Conservation (phyloP, 2,797 vertebrate genomes). For the Hephaestus fuliginosus region DNA sequence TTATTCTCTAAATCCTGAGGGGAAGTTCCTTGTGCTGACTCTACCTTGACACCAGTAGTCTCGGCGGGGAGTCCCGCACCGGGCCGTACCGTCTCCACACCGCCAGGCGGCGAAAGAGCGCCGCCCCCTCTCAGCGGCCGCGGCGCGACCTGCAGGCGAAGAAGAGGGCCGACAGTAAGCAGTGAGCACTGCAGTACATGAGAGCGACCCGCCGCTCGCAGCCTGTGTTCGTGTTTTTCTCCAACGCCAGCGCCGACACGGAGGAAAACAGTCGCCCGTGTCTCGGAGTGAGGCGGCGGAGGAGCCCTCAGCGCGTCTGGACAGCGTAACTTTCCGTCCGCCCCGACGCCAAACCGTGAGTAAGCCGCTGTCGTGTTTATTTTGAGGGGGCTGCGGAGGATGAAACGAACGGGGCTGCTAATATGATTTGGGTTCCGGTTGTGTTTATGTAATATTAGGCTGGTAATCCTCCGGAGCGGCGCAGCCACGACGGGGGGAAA, state of each 20-base stretch:
- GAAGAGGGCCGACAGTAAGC: constrained; percentile 61
- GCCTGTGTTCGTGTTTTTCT: constrained; percentile 36
- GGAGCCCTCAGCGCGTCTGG: constrained; percentile 30
- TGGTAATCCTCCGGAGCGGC: constrained; percentile 45
- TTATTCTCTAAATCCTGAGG: not conserved
- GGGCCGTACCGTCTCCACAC: constrained; percentile 39
- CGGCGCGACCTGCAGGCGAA: constrained; percentile 32
- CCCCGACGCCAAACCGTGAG: constrained; percentile 67
- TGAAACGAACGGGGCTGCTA: constrained; percentile 60
- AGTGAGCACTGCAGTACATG: constrained; percentile 77
- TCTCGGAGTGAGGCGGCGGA: constrained; percentile 54
- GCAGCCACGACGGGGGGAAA: constrained; percentile 24
- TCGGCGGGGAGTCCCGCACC: not conserved
- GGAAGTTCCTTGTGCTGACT: accelerated
- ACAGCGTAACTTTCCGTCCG: not conserved
- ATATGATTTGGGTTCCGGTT: constrained; percentile 70
- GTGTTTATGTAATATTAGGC: constrained; percentile 82
- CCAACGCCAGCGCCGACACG: constrained; percentile 57
- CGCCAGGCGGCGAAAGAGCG: constrained; percentile 47
- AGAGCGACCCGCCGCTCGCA: constrained; percentile 53
- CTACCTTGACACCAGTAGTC: not conserved
- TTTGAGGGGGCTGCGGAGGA: constrained; percentile 66
- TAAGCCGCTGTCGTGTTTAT: constrained; percentile 57
- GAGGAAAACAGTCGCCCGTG: constrained; percentile 56
- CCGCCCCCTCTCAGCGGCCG: not conserved